These are phyloP conservation scores for Oreamnos americanus DNA, from an alignment of 2,113 vertebrate species.

Conservation along the genomic window DNA sequence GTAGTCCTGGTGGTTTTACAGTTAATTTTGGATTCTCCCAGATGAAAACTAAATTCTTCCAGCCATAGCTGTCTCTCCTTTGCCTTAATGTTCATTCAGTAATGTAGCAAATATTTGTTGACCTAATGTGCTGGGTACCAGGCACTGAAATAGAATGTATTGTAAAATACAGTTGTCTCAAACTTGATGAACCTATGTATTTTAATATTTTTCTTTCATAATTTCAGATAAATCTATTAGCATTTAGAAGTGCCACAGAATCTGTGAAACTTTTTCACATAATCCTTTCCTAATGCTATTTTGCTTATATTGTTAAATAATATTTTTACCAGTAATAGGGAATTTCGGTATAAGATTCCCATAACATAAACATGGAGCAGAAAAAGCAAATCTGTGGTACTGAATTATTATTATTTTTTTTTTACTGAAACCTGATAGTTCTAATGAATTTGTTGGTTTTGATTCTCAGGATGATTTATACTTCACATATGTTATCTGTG, in stretches of 20 bases:
- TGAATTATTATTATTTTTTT: not conserved
- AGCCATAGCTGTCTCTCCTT: not conserved
- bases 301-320: not conserved
- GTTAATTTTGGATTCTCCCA: not conserved
- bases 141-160: not conserved
- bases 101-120: not conserved
- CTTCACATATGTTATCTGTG: not conserved
- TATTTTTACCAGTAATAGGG: not conserved
- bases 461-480: not conserved
- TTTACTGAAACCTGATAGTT: not conserved
- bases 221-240: not conserved
- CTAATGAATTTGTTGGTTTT: not conserved
- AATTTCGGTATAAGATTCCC: not conserved
- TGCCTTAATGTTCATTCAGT: not conserved
- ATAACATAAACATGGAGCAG: not conserved
- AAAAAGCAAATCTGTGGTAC: not conserved
- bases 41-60: not conserved
- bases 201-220: not conserved
- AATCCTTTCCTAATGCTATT: not conserved
- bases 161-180: not conserved
- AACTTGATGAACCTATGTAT: not conserved
- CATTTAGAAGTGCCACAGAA: not conserved
- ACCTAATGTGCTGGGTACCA: not conserved
- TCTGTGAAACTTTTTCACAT: not conserved
- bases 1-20: not conserved